Evolutionary conservation across 2,113 vertebrate species (phyloP).

Genomic region (Esox niger): DNA sequence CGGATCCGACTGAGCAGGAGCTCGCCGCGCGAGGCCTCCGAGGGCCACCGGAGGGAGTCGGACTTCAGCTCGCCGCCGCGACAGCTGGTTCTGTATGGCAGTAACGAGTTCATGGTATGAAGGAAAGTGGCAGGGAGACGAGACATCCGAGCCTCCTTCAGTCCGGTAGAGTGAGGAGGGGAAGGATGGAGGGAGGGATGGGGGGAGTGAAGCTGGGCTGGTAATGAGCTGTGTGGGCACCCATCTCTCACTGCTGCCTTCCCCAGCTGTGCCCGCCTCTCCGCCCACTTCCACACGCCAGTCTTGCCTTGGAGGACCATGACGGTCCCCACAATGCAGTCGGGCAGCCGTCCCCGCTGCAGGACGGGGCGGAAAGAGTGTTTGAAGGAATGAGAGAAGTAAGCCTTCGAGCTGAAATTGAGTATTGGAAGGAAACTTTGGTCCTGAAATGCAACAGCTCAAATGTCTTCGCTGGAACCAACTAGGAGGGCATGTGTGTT

Average conservation of each 20-base stretch:
- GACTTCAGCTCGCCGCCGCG: slow-evolving; percentile 74
- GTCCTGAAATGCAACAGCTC: too few species aligned
- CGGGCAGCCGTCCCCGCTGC: neutral
- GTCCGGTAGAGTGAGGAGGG: too few species aligned
- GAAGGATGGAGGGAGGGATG: slow-evolving; percentile 3
- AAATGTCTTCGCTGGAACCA: too few species aligned
- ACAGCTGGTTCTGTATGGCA: slow-evolving; percentile 86
- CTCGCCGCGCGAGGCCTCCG: slow-evolving; percentile 81
- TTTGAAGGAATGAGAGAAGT: too few species aligned
- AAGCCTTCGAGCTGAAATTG: too few species aligned
- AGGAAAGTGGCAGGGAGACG: neutral
- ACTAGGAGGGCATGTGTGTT: too few species aligned
- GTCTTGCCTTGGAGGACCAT: neutral
- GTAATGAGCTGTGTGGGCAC: neutral
- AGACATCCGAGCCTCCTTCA: neutral
- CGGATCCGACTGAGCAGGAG: slow-evolving; percentile 84
- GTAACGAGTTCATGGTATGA: slow-evolving; percentile 96
- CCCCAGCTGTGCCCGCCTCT: too few species aligned
- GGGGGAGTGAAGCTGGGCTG: neutral
- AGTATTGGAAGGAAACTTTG: neutral
- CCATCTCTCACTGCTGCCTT: neutral
- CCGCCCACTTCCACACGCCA: too few species aligned
- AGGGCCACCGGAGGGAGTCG: slow-evolving; percentile 73
- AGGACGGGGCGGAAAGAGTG: slow-evolving; percentile 2
- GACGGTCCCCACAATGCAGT: slow-evolving; percentile 12